These are phyloP conservation scores for Peromyscus nudipes DNA, from an alignment of 2,797 vertebrate genomes.

Conservation along the genomic window DNA sequence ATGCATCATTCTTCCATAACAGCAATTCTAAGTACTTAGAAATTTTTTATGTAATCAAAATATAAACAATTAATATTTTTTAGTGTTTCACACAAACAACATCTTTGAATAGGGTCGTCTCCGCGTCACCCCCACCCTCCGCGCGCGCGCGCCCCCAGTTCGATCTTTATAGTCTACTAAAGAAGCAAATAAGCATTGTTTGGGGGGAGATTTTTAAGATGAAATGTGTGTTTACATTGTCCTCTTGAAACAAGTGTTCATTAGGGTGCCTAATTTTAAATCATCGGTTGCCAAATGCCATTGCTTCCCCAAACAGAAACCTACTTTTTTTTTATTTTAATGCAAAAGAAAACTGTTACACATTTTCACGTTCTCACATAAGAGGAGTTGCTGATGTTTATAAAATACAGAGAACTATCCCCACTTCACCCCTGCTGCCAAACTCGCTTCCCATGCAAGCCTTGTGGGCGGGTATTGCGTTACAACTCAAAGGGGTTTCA, in stretches of 20 bases:
- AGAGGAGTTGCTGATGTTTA: conserved; percentile 64
- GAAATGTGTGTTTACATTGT: background rate
- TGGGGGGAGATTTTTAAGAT: background rate
- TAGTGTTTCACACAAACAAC: conserved; percentile 33
- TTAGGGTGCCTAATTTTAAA: background rate
- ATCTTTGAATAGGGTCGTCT: background rate
- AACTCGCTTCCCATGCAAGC: conserved; percentile 41
- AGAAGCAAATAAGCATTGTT: background rate
- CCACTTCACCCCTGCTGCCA: background rate
- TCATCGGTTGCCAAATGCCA: background rate
- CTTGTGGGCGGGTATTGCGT: background rate
- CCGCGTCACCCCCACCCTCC: too few relatives aligned
- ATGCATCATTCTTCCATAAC: background rate
- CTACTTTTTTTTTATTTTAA: background rate
- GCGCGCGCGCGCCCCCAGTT: too few relatives aligned
- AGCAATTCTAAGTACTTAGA: conserved; percentile 17
- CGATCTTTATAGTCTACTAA: background rate
- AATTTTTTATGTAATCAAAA: background rate
- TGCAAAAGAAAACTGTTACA: conserved; percentile 6
- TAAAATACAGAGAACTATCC: conserved; percentile 45
- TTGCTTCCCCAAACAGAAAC: background rate
- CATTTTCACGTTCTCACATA: background rate
- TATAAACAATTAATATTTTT: background rate
- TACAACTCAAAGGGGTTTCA: conserved; percentile 60
- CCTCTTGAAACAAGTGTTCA: conserved; percentile 8